Evolutionary conservation across 1,140 invertebrate species (phyloP).

Genomic region (Trachymyrmex septentrionalis): DNA sequence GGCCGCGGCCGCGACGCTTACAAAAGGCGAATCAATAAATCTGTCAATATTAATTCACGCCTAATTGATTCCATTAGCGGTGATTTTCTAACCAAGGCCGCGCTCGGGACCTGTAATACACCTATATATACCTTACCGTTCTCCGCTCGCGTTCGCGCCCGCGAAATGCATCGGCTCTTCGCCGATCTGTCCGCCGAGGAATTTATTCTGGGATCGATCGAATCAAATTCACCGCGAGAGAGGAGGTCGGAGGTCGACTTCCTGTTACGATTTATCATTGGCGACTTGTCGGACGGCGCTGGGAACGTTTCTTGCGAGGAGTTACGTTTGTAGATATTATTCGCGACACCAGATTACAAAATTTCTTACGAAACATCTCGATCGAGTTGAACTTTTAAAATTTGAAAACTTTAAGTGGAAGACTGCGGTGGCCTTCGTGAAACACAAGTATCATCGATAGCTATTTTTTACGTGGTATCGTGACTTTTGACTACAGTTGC

Average conservation of each 20-base stretch:
- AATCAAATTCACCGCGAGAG: conserved; percentile 51
- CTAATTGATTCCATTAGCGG: conserved; percentile 82
- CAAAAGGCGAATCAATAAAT: conserved; percentile 82
- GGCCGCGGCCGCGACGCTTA: conserved; percentile 71
- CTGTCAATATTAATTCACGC: conserved; percentile 82
- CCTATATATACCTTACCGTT: conserved; percentile 6
- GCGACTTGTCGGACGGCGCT: conserved; percentile 26
- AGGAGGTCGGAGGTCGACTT: conserved; percentile 51
- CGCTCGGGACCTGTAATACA: conserved; percentile 41
- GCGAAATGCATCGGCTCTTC: conserved; percentile 46
- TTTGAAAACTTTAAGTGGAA: not conserved
- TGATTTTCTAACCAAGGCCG: conserved; percentile 63
- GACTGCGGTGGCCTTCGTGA: not conserved
- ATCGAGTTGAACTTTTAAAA: not conserved
- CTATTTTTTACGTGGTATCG: not conserved
- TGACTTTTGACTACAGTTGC: not conserved
- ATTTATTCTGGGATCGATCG: conserved; percentile 60
- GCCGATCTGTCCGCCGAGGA: conserved; percentile 52
- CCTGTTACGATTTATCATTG: conserved; percentile 59
- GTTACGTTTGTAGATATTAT: not conserved
- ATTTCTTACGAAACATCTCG: not conserved
- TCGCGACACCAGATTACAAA: conserved; percentile 7
- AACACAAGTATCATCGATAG: not conserved
- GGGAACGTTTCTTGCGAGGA: not conserved
- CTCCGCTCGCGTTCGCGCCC: conserved; percentile 31